Percentiles rank a stretch among this genome's conserved stretches.
Evolutionary conservation across 2,113 vertebrate genomes (phyloP).

Genomic region (Saimiri boliviensis): DNA sequence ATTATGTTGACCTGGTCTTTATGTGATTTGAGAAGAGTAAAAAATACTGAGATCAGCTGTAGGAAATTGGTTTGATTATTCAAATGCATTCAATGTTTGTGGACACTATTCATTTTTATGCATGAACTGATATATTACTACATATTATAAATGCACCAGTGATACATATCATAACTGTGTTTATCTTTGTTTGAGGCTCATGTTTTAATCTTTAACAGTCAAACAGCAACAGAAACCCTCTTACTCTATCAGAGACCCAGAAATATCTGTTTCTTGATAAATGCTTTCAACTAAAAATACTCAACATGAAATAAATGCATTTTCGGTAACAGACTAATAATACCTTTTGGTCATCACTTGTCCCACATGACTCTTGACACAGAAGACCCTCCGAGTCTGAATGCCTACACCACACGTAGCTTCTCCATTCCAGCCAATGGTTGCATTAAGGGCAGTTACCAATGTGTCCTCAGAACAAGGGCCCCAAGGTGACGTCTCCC

Average conservation of each 20-base stretch:
- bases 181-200: not conserved
- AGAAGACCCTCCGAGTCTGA: conserved; percentile 91
- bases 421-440: conserved; percentile 81
- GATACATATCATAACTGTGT: not conserved
- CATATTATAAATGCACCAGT: not conserved
- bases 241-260: not conserved
- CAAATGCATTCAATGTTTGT: not conserved
- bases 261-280: not conserved
- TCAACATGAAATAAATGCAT: not conserved
- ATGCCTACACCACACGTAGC: conserved; percentile 88
- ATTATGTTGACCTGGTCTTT: not conserved
- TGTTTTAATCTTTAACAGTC: not conserved
- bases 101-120: not conserved
- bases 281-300: not conserved
- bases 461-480: conserved; percentile 86
- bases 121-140: not conserved
- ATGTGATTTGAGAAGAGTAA: not conserved
- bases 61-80: not conserved
- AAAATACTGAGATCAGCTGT: not conserved
- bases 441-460: conserved; percentile 83
- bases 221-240: not conserved
- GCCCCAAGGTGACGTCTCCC: conserved; percentile 93
- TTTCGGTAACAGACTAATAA: not conserved
- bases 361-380: conserved; percentile 89
- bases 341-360: conserved; percentile 94